Conservation (phyloP, 2,888 invertebrate species). For the Listrodromus nycthemerus region DNA sequence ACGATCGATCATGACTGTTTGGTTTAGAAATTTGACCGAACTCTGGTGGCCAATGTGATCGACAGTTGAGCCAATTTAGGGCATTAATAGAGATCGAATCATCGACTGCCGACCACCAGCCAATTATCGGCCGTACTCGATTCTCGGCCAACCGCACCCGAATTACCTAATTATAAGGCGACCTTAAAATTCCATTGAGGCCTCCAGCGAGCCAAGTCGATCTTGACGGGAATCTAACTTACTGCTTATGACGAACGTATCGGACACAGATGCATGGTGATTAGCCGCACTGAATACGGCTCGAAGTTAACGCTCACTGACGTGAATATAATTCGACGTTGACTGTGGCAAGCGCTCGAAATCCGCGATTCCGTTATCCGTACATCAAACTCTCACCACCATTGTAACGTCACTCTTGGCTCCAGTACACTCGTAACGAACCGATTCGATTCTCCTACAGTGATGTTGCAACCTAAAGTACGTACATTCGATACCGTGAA, state of each 20-base stretch:
- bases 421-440: constrained; percentile 53
- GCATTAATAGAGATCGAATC: too few species aligned
- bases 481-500: background rate
- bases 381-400: constrained; percentile 44
- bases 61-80: too few species aligned
- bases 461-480: background rate
- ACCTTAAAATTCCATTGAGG: too few species aligned
- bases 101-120: too few species aligned
- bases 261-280: background rate
- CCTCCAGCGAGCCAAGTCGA: too few species aligned
- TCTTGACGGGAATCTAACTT: too few species aligned
- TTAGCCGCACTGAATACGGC: background rate
- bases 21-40: too few species aligned
- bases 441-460: constrained; percentile 37
- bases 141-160: too few species aligned
- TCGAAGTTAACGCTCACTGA: background rate
- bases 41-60: too few species aligned
- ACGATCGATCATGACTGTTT: too few species aligned
- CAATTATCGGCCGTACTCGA: too few species aligned
- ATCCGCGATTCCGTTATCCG: constrained; percentile 45
- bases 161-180: too few species aligned
- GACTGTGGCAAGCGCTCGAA: background rate
- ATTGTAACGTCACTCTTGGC: constrained; percentile 57
- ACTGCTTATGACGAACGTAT: background rate
- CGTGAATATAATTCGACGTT: background rate